phyloP scores from a whole-genome alignment of 37 sponge, comb jelly and placozoan genomes.

The Aphrocallistes beatrix region DNA sequence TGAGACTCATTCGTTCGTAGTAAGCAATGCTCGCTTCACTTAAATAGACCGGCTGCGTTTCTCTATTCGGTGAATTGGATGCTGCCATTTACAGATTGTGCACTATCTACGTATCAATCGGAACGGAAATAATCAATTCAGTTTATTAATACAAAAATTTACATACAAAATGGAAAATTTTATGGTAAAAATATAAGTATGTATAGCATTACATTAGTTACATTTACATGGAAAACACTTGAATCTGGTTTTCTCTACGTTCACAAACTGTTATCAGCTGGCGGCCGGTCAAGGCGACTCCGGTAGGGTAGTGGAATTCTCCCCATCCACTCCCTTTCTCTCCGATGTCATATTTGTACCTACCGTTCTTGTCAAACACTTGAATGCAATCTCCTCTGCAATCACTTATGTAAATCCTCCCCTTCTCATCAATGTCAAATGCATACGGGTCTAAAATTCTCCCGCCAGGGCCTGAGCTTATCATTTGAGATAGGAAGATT shows the following conservation, averaged over 20 bases:
- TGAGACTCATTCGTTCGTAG: conserved; percentile 7
- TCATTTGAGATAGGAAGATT: background rate
- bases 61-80: too few relatives aligned
- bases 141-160: too few relatives aligned
- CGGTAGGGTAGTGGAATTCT: background rate
- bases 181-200: too few relatives aligned
- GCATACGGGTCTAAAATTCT: background rate
- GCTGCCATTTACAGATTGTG: too few relatives aligned
- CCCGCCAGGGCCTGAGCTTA: background rate
- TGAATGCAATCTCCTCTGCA: background rate
- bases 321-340: background rate
- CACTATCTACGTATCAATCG: too few relatives aligned
- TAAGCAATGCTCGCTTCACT: background rate
- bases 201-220: too few relatives aligned
- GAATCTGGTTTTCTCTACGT: background rate
- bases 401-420: background rate
- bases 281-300: background rate
- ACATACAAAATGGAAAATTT: too few relatives aligned
- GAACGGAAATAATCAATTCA: too few relatives aligned
- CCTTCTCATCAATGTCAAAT: background rate
- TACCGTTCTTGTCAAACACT: background rate
- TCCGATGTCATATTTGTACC: background rate
- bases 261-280: background rate
- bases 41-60: background rate
- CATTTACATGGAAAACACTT: too few relatives aligned